These are phyloP conservation scores for Carduelis carduelis DNA, from an alignment of 2,797 vertebrate genomes.

Conservation along the genomic window DNA sequence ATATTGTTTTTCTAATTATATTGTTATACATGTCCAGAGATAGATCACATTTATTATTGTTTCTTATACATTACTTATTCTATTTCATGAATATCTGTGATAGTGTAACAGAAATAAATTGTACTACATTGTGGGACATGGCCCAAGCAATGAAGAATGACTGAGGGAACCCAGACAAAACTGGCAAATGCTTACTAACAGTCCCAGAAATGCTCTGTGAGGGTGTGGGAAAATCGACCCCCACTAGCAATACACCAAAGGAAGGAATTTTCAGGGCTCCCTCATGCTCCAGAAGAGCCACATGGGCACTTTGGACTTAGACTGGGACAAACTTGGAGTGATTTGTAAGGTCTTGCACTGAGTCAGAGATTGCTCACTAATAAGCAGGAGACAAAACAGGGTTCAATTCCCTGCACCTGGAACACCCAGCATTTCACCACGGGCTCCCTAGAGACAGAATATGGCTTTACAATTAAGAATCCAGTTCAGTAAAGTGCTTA, in stretches of 20 bases:
- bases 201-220: neutral
- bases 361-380: neutral
- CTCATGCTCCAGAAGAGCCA: neutral
- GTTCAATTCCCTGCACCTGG: neutral
- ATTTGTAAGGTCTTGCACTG: neutral
- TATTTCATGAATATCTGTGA: neutral
- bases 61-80: neutral
- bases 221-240: neutral
- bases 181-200: neutral
- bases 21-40: neutral
- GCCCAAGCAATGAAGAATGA: neutral
- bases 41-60: neutral
- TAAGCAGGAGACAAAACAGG: neutral
- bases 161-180: neutral
- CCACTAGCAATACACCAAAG: neutral
- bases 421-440: neutral
- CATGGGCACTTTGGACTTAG: neutral
- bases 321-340: fast-evolving
- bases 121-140: neutral
- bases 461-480: neutral
- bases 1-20: neutral
- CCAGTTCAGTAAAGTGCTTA: neutral
- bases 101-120: neutral
- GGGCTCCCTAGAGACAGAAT: neutral
- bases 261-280: neutral